These are phyloP conservation scores for Pomacea canaliculata DNA, from an alignment of 2,888 invertebrate species.

Conservation along the genomic window DNA sequence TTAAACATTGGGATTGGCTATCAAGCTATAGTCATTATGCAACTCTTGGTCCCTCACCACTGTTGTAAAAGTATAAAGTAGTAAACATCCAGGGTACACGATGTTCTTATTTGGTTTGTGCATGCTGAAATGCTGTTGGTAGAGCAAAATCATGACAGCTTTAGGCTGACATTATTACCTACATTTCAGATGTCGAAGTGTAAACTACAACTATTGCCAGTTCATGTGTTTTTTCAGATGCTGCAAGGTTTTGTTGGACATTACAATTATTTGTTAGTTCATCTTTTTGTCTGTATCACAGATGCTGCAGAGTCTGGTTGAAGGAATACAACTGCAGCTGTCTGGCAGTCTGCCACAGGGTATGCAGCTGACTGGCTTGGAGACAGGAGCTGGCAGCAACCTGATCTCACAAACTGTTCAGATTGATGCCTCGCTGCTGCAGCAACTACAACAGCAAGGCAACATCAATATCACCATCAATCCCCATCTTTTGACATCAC, in stretches of 20 bases:
- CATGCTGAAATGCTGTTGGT: too few relatives aligned
- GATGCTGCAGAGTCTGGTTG: slow-evolving; percentile 59
- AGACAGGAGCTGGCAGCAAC: slow-evolving; percentile 51
- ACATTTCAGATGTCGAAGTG: too few relatives aligned
- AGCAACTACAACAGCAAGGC: slow-evolving; percentile 69
- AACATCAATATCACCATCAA: slow-evolving; percentile 68
- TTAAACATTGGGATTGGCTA: neutral
- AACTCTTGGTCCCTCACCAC: too few relatives aligned
- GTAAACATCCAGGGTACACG: too few relatives aligned
- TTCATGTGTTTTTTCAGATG: slow-evolving; percentile 35
- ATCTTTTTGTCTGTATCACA: slow-evolving; percentile 29
- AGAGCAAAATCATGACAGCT: too few relatives aligned
- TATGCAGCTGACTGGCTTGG: slow-evolving; percentile 69
- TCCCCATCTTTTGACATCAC: slow-evolving; percentile 39
- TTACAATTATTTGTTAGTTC: too few relatives aligned
- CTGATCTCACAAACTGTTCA: slow-evolving; percentile 69
- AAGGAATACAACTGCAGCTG: slow-evolving; percentile 68
- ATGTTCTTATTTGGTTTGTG: too few relatives aligned
- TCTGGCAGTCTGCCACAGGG: slow-evolving; percentile 59
- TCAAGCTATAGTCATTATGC: neutral
- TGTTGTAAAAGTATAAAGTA: too few relatives aligned
- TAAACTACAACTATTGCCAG: too few relatives aligned
- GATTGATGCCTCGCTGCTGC: slow-evolving; percentile 72
- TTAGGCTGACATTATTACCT: too few relatives aligned
- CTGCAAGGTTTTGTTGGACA: slow-evolving; percentile 54